Percentiles rank a stretch among this genome's conserved stretches.
Conservation (phyloP, 1,140 invertebrate species). For the Phthorimaea operculella region DNA sequence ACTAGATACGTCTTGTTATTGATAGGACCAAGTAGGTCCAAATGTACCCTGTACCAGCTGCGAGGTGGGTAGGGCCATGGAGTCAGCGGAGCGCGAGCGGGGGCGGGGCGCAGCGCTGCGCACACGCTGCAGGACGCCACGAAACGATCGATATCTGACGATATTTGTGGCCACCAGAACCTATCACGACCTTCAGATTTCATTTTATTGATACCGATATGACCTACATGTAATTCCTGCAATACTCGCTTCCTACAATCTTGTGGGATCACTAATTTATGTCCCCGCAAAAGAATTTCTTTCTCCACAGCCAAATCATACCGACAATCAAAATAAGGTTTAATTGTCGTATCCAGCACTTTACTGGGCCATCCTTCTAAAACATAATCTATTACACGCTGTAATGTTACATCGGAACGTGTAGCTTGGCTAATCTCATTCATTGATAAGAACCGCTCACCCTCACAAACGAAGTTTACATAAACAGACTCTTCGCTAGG, state of each 20-base stretch:
- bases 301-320: conserved; percentile 4
- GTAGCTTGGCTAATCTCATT: not conserved
- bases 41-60: conserved; percentile 27
- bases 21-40: conserved; percentile 35
- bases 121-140: conserved; percentile 7
- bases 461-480: conserved; percentile 7
- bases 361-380: conserved; percentile 3
- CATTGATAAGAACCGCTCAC: not conserved
- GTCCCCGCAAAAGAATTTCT: not conserved
- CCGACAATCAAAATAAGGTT: not conserved
- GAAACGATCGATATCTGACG: conserved; percentile 4
- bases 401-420: not conserved
- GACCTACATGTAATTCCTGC: conserved; percentile 8
- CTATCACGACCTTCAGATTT: conserved; percentile 8
- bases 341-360: not conserved
- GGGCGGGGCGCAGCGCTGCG: conserved; percentile 4
- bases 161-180: conserved; percentile 10
- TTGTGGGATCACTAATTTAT: conserved; percentile 6
- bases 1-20: conserved; percentile 29
- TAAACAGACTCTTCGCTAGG: not conserved
- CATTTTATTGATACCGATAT: conserved; percentile 9
- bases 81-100: conserved; percentile 2
- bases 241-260: not conserved
- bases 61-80: conserved; percentile 20
- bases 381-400: not conserved